Conservation (phyloP, 2,113 vertebrate species). For the Craseonycteris thonglongyai region DNA sequence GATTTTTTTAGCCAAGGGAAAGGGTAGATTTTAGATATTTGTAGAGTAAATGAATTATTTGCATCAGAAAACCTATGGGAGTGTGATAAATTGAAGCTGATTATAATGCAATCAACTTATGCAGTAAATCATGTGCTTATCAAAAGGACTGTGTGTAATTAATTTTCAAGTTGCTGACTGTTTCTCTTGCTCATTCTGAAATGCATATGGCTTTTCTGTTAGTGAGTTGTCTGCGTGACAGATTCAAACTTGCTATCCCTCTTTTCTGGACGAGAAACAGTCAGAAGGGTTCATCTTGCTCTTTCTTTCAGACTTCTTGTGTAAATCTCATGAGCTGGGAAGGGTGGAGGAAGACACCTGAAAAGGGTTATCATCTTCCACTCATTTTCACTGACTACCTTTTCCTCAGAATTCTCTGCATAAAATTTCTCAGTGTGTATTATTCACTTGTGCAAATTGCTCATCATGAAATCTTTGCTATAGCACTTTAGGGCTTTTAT, state of each 20-base stretch:
- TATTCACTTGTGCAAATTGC: neutral
- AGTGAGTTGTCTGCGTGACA: neutral
- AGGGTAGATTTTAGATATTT: slow-evolving; percentile 25
- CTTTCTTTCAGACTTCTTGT: neutral
- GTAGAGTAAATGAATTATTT: slow-evolving; percentile 24
- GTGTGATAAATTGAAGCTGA: slow-evolving; percentile 42
- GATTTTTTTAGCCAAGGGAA: slow-evolving; percentile 27
- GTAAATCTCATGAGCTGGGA: neutral
- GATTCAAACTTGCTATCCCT: neutral
- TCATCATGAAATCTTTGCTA: neutral
- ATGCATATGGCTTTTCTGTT: neutral
- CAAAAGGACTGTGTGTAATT: slow-evolving; percentile 40
- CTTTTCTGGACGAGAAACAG: neutral
- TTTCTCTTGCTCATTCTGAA: slow-evolving; percentile 20
- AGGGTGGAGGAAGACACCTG: neutral
- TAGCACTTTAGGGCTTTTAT: neutral
- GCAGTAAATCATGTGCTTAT: slow-evolving; percentile 40
- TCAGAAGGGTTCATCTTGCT: neutral
- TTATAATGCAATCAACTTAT: slow-evolving; percentile 52
- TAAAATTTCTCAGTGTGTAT: neutral
- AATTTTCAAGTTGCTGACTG: slow-evolving; percentile 33
- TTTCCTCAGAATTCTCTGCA: neutral
- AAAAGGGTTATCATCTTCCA: neutral
- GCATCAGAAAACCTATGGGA: neutral
- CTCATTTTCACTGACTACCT: neutral